Base-by-base conservation (phyloP, 1,140 invertebrate genomes). In the Drosophila asahinai region DNA sequence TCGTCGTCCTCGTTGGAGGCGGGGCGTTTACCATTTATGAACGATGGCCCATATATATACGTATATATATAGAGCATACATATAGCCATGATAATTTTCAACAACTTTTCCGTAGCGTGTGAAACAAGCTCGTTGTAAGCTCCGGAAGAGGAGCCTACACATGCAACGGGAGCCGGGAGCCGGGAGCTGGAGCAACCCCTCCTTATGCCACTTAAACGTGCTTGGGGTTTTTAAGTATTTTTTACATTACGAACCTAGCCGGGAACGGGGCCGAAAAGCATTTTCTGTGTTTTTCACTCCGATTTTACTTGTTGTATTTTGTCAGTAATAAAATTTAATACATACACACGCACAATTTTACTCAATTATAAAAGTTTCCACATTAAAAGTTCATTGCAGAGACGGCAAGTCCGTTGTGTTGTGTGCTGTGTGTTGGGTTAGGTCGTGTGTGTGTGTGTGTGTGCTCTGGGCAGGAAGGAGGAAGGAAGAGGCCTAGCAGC, bases 281-380 rank as follows among this genome's bases (percentile, higher is more conserved):
- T 77, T 83, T 83, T 79, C 65, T 70, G 58, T 77, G 68, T 74
- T 74, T 75, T 60, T 40, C 55, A 62, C 40, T 25, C 67, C n/a
- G 17, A 74, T 73, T 61, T 74, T 67, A 80, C 79, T 66, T 67
- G 63, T 74, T 77, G 70, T 86, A 57, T 80, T 81, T 82, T 76
- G 75, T 74, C 72, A 84, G 81, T 86, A 90, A 90, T 90, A 80
- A 90, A 90, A 86, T 90, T 80, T 90, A 90, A 91, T 90, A 84
- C 81, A 90, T 67, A 66, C 64, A 61, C 49, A 77, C 63, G 82
- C 63, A 77, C 66, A 73, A 87, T 92, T 92, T 92, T 92, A 92
- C 86, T 92, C 91, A 92, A 92, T 92, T 92, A 92, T 91, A 92
- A 92, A 92, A 92, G 91, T 92, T 92, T 92, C 73, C 81, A 92